Evolutionary conservation across 2,113 vertebrate genomes (phyloP), one percentile per base, ranked within the genome.

Genomic region (Pelodiscus sinensis): DNA sequence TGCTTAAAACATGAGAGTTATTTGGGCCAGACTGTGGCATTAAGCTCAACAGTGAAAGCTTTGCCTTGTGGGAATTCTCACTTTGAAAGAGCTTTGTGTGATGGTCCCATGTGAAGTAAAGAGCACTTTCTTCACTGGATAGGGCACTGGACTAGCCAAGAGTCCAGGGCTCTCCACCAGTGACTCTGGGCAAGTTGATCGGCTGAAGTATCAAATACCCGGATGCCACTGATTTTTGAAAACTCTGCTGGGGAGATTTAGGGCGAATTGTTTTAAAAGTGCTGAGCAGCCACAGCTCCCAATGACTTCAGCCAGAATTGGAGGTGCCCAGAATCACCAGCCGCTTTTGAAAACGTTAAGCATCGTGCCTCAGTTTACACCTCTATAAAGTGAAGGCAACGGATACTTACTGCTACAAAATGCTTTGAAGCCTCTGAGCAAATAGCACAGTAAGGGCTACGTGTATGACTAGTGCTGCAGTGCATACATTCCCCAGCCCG

Each of bases 171-270:
- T 83, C 60, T 60, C 62, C 3, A 4, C 24, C 1, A 1, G 27
- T 3, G 58, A 68, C 79, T 12, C 58, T 9, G 44, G 81, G 62
- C 65, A 21, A 35, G 18, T 1, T 71, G 65, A 71, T 16, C 68
- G 82, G 80, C 22, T 1, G 16, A 18, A 6, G n/a, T 0, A 0
- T 57, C 1, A 15, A 15, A 19, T 13, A 29, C 1, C 81, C 15
- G 73, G 24, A 77, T 15, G 22, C 13, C 24, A 44, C 73, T 77
- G 73, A 6, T 22, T 18, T 24, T 50, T 12, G 73, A 77, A 3
- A 44, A 24, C 73, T 35, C 38, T 24, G 24, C 24, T 25, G 50
- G 24, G 24, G 35, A 50, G 21, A 24, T 13, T 9, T 14, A 51
- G 54, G 52, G 79, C 83, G 81, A 82, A 54, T 21, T 14, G 35